These are phyloP conservation scores for Coelopa frigida DNA, from an alignment of 1,140 invertebrate species.

Conservation along the genomic window DNA sequence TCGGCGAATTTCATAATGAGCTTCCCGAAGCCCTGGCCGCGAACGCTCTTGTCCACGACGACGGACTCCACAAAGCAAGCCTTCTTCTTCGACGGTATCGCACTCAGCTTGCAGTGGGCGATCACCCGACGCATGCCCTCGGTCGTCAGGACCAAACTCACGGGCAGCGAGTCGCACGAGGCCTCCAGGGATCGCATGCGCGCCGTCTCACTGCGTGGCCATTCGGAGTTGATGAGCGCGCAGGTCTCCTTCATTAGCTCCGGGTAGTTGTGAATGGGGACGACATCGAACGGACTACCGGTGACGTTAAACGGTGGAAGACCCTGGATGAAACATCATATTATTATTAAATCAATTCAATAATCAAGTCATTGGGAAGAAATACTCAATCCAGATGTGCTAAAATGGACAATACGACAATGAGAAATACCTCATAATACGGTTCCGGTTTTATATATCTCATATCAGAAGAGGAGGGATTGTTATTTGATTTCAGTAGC, in stretches of 20 bases:
- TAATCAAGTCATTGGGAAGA: neutral
- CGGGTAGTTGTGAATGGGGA: conserved; percentile 61
- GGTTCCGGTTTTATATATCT: conserved; percentile 42
- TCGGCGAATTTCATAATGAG: conserved; percentile 62
- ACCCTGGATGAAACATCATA: conserved; percentile 26
- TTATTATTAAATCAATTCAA: neutral
- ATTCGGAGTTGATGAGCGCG: conserved; percentile 69
- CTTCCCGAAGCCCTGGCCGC: conserved; percentile 67
- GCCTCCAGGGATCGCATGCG: conserved; percentile 61
- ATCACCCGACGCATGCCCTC: conserved; percentile 51
- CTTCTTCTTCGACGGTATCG: conserved; percentile 55
- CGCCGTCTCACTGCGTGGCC: conserved; percentile 67
- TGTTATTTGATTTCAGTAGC: no score
- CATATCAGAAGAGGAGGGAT: no score
- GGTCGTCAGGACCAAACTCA: conserved; percentile 59
- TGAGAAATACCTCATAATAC: conserved; percentile 38
- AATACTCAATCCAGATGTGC: neutral
- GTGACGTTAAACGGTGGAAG: conserved; percentile 43
- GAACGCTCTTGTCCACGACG: conserved; percentile 58
- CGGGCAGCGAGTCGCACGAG: conserved; percentile 64
- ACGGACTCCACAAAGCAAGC: conserved; percentile 72
- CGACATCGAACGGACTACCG: conserved; percentile 47
- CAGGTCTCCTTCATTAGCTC: conserved; percentile 59
- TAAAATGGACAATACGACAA: neutral
- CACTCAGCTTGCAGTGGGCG: conserved; percentile 67